Base-by-base conservation (phyloP, 2,113 vertebrate species). In the Forbesichthys papilliferus region DNA sequence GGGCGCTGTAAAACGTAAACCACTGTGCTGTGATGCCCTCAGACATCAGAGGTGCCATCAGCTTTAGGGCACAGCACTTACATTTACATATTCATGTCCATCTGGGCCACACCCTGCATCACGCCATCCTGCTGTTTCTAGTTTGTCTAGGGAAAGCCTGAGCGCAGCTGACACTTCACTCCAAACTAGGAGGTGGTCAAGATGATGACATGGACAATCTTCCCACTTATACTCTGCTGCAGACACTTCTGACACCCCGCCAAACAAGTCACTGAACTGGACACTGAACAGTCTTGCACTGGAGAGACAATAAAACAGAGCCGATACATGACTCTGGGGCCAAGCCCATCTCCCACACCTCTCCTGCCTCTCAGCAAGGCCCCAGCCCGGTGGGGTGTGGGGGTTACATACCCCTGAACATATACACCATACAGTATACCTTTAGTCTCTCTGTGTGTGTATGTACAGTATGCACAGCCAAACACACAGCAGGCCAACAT, bases 41-140 rank as follows among this genome's bases (percentile, higher is more conserved):
- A 62, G 68, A 82, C 66, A 54, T 70, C 9, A 59, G 63, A 54
- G 60, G 11, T 72, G 55, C 67, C 18, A 64, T 75, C 56, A 68
- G 75, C 71, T 20, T 75, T 59, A 52, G 71, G 71, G 64, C 64
- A 11, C 74, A 20, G 48, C 63, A 51, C 61, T 33, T 14, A 51
- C 0, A 12, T 55, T 78, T 87, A 69, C 88, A 90, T 90, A 90
- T 90, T 90, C 85, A 90, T 88, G 80, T 74, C 88, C 88, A 90
- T 87, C 88, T 87, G 88, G 74, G 66, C 84, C 81, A 83, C 87
- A 83, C 84, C 88, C 71, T 65, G 65, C 66, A 73, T 73, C 75
- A 66, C 64, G 77, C 65, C 58, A 68, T 78, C 82, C 84, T 68
- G 78, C 83, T 87, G 87, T 77, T 85, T 61, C 74, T 79, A 65